phyloP scores from a whole-genome alignment of 2,113 vertebrate genomes.

The Cettia cetti region DNA sequence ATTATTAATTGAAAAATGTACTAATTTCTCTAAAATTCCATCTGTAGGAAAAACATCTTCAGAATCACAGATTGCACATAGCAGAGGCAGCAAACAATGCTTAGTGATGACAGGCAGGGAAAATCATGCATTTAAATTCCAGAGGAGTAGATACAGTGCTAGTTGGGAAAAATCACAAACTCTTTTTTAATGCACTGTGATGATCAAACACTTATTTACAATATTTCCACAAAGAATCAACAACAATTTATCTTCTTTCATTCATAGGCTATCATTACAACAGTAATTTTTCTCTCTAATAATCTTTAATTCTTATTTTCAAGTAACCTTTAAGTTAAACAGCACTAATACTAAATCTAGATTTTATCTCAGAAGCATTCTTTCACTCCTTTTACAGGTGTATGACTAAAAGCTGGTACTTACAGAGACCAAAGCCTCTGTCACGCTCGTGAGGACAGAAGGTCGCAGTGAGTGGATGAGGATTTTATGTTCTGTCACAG shows the following conservation, averaged over 20 bases:
- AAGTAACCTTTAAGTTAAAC: not conserved
- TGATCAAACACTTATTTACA: not conserved
- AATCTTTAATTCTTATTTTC: not conserved
- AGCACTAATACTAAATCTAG: not conserved
- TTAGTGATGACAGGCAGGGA: not conserved
- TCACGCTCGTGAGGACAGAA: conserved; percentile 95
- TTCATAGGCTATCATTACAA: not conserved
- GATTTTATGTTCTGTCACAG: conserved; percentile 98
- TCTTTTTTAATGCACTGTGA: not conserved
- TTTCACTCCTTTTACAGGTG: not conserved
- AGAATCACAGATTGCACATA: not conserved
- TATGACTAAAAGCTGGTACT: conserved; percentile 53
- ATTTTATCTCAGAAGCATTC: not conserved
- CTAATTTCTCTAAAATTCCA: not conserved
- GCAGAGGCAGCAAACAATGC: not conserved
- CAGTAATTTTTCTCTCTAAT: not conserved
- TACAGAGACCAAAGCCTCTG: conserved; percentile 96
- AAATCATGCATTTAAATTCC: not conserved
- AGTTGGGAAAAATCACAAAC: not conserved
- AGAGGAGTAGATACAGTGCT: not conserved
- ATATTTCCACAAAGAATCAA: not conserved
- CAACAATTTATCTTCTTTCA: not conserved
- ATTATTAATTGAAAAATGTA: not conserved
- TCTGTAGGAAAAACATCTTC: not conserved
- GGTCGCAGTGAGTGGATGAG: conserved; percentile 95